Evolutionary conservation across 2,113 vertebrate genomes (phyloP).

Genomic region (Caloenas nicobarica): DNA sequence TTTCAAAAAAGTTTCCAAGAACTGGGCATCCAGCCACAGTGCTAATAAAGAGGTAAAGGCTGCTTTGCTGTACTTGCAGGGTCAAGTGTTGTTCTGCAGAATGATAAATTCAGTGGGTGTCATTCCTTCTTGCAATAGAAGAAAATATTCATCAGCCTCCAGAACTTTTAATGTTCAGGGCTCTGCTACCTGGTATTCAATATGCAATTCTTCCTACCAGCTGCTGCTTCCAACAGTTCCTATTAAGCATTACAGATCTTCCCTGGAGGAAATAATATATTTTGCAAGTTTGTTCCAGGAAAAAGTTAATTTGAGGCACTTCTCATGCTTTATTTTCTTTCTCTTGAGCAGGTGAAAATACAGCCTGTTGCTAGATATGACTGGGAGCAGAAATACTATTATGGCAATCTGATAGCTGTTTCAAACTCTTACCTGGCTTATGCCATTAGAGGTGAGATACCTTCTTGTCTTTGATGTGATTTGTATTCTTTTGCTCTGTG

Average conservation of each 20-base stretch:
- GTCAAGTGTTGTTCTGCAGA: neutral
- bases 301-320: neutral
- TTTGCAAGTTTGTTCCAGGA: neutral
- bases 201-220: neutral
- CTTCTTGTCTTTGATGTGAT: neutral
- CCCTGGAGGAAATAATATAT: neutral
- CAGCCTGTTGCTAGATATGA: conserved; percentile 97
- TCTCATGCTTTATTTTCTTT: neutral
- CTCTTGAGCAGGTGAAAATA: conserved; percentile 91
- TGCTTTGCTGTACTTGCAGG: neutral
- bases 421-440: conserved; percentile 96
- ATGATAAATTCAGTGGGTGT: neutral
- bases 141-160: neutral
- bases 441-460: conserved; percentile 89
- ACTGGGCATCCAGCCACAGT: neutral
- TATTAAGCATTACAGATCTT: neutral
- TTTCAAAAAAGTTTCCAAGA: neutral
- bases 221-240: neutral
- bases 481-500: neutral
- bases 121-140: neutral
- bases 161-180: neutral
- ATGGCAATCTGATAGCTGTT: conserved; percentile 95
- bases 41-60: neutral
- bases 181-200: neutral
- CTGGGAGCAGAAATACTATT: conserved; percentile 99